phyloP scores from a whole-genome alignment of 2,888 invertebrate species.

The Tenthredo livida region DNA sequence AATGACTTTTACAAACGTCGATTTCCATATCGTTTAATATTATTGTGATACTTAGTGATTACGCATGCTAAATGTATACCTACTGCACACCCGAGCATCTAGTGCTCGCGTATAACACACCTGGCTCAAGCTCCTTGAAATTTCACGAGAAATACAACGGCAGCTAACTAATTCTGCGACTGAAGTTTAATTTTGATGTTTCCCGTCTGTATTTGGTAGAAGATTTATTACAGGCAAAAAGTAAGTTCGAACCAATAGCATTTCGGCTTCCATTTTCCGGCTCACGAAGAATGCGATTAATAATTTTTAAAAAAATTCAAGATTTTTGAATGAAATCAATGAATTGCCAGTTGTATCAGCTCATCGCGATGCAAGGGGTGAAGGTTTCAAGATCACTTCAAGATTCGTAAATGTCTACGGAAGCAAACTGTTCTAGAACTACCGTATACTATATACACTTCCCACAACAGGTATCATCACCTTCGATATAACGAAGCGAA shows the following conservation, averaged over 20 bases:
- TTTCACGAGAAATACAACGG: no score
- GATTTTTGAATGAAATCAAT: not conserved
- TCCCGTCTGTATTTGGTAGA: not conserved
- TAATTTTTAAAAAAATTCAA: not conserved
- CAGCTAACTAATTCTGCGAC: no score
- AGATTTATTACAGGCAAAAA: not conserved
- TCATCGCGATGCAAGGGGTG: not conserved
- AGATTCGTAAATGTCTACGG: not conserved
- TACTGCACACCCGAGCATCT: constrained; percentile 9
- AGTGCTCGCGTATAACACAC: not conserved
- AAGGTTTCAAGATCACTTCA: not conserved
- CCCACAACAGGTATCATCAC: not conserved
- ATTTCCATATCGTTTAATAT: constrained; percentile 44
- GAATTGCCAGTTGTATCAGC: not conserved
- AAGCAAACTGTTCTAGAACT: not conserved
- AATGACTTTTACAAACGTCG: constrained; percentile 30
- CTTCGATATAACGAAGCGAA: constrained; percentile 18
- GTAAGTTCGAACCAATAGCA: not conserved
- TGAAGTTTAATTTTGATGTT: not conserved
- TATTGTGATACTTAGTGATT: constrained; percentile 35
- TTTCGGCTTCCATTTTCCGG: not conserved
- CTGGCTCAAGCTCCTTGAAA: not conserved
- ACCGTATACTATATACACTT: not conserved
- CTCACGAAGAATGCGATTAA: not conserved
- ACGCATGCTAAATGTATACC: constrained; percentile 18